Conservation (phyloP, 2,888 invertebrate genomes). For the Spodoptera exigua region DNA sequence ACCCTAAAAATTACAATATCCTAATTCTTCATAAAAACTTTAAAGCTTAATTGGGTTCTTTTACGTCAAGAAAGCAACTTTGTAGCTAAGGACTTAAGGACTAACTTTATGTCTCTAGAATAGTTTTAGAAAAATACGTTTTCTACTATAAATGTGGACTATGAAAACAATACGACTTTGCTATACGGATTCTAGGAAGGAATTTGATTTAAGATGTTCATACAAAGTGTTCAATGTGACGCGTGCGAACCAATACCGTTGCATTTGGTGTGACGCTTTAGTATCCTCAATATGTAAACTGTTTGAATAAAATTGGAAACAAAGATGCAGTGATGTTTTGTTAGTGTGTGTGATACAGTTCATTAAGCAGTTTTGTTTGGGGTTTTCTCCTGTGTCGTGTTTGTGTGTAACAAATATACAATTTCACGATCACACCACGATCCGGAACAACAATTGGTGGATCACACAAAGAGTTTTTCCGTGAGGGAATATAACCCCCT, state of each 20-base stretch:
- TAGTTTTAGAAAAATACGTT: slow-evolving; percentile 33
- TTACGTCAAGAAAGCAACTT: slow-evolving; percentile 29
- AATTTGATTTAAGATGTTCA: slow-evolving; percentile 16
- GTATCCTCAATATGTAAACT: too few relatives aligned
- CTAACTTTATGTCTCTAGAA: slow-evolving; percentile 17
- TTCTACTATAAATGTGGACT: slow-evolving; percentile 32
- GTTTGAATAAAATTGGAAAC: too few relatives aligned
- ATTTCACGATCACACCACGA: too few relatives aligned
- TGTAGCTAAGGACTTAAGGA: slow-evolving; percentile 22
- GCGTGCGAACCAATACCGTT: neutral
- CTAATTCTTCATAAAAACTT: neutral
- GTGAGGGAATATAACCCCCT: too few relatives aligned
- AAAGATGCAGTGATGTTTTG: too few relatives aligned
- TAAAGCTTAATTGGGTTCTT: slow-evolving; percentile 16
- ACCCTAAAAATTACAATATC: neutral
- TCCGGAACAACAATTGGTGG: too few relatives aligned
- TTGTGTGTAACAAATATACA: too few relatives aligned
- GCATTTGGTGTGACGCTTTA: neutral
- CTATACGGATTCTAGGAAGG: slow-evolving; percentile 2
- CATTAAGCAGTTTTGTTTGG: too few relatives aligned
- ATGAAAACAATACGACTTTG: slow-evolving; percentile 37
- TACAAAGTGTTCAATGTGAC: slow-evolving; percentile 25
- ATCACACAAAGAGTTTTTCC: too few relatives aligned
- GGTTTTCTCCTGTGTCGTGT: too few relatives aligned
- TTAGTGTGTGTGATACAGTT: too few relatives aligned